These are phyloP conservation scores for Agapornis canus DNA, from an alignment of 2,797 vertebrate species.

Conservation along the genomic window DNA sequence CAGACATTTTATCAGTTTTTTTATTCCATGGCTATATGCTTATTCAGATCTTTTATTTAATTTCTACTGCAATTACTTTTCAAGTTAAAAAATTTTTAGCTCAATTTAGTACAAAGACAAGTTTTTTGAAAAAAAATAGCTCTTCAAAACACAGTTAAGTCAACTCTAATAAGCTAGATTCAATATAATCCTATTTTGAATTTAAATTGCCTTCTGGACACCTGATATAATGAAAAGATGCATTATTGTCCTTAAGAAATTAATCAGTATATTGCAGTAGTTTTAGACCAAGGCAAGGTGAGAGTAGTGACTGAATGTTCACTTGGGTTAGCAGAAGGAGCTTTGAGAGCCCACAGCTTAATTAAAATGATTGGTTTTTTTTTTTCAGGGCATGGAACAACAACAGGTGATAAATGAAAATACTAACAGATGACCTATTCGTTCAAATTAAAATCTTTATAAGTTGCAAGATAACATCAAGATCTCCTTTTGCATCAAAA, in stretches of 20 bases:
- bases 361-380: neutral
- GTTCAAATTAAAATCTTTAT: neutral
- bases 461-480: neutral
- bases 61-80: neutral
- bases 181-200: conserved; percentile 59
- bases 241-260: conserved; percentile 34
- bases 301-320: neutral
- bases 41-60: conserved; percentile 16
- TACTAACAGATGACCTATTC: neutral
- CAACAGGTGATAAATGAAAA: neutral
- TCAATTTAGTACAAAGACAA: conserved; percentile 12
- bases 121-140: neutral
- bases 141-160: conserved; percentile 2
- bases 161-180: conserved; percentile 61
- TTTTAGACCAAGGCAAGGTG: neutral
- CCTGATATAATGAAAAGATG: conserved; percentile 36
- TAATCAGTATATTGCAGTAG: conserved; percentile 9
- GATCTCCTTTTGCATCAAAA: neutral
- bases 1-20: neutral
- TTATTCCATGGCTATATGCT: conserved; percentile 17
- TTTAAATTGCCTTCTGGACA: conserved; percentile 57
- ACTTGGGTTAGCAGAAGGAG: neutral
- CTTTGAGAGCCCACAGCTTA: neutral
- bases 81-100: neutral
- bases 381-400: neutral